These are phyloP conservation scores for Leucopsar rothschildi DNA, from an alignment of 2,113 vertebrate species.

Conservation along the genomic window DNA sequence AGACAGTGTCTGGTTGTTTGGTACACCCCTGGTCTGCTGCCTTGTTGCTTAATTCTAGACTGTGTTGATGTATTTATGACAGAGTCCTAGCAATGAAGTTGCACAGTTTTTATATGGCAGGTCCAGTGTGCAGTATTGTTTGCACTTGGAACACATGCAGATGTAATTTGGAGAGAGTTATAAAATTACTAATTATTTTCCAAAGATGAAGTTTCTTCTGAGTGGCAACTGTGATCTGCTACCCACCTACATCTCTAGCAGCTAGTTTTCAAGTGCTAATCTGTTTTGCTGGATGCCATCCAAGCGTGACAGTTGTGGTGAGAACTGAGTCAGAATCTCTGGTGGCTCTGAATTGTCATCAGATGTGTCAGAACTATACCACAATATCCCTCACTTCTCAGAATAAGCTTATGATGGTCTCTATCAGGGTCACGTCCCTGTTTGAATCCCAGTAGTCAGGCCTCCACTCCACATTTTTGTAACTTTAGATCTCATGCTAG, in stretches of 20 bases:
- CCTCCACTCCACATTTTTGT: background rate
- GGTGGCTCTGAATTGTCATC: conserved; percentile 16
- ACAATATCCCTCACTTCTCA: background rate
- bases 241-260: background rate
- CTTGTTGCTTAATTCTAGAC: background rate
- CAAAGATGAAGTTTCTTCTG: background rate
- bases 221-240: background rate
- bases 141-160: background rate
- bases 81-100: background rate
- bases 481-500: background rate
- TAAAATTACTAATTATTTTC: background rate
- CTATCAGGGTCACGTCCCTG: background rate
- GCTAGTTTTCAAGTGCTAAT: background rate
- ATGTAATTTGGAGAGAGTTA: background rate
- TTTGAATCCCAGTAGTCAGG: background rate
- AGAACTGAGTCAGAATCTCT: conserved; percentile 54
- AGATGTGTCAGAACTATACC: conserved; percentile 11
- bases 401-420: background rate
- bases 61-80: background rate
- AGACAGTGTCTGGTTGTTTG: background rate
- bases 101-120: background rate
- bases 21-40: background rate
- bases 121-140: accelerated
- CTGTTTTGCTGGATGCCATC: background rate
- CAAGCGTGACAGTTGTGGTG: background rate